Conservation (phyloP, 2,888 invertebrate genomes). For the Agonum fuliginosum region DNA sequence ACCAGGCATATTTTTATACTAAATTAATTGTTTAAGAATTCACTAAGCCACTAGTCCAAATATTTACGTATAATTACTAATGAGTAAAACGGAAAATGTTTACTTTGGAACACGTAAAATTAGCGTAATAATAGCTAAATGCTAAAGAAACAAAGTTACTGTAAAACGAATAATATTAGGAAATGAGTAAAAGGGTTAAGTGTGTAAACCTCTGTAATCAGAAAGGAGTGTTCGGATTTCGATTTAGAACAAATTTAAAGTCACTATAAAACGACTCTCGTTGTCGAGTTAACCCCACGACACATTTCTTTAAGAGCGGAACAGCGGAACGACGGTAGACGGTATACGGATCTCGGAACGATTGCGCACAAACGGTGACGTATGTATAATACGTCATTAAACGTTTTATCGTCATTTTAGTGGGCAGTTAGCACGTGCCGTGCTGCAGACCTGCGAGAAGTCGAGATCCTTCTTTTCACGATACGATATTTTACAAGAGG, state of each 20-base stretch:
- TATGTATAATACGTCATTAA: constrained; percentile 60
- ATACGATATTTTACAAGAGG: constrained; percentile 6
- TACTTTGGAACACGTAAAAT: no score
- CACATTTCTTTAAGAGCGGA: not conserved
- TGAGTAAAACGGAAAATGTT: no score
- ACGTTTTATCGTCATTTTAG: constrained; percentile 60
- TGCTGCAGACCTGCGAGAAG: not conserved
- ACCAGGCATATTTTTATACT: no score
- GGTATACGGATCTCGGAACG: not conserved
- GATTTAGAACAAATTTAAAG: no score
- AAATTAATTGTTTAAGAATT: no score
- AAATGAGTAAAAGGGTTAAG: no score
- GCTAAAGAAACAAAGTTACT: not conserved
- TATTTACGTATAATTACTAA: no score
- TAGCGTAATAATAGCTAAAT: no score
- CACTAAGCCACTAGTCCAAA: no score
- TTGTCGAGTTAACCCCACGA: not conserved
- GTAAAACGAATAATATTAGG: no score
- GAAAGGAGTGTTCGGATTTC: no score
- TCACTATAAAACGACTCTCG: not conserved
- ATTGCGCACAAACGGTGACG: constrained; percentile 58
- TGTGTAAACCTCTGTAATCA: no score
- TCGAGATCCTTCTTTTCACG: constrained; percentile 39
- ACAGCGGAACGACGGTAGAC: not conserved
- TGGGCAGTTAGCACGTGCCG: constrained; percentile 60